A percentile compares a stretch with the other conserved stretches of the same genome.
phyloP scores from a whole-genome alignment of 2,797 vertebrate species.

The Ispidina picta region DNA sequence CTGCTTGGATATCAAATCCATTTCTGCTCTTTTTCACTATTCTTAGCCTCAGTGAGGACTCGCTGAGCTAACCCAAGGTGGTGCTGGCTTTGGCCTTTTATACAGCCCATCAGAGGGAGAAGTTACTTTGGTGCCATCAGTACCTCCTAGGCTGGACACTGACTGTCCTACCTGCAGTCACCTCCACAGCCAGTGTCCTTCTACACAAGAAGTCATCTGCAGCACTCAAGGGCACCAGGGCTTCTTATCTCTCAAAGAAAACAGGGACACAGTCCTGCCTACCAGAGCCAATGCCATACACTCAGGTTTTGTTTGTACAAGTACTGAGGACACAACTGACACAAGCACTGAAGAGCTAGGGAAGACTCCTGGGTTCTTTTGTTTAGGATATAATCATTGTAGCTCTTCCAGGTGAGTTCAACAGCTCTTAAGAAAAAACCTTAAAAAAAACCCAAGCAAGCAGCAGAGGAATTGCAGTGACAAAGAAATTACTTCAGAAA shows the following conservation, averaged over 20 bases:
- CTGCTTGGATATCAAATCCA: not conserved
- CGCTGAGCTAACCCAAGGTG: not conserved
- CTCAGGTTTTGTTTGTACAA: not conserved
- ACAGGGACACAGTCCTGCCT: accelerated
- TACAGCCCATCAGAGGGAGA: not conserved
- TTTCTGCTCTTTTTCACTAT: not conserved
- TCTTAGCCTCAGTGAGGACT: not conserved
- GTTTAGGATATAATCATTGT: not conserved
- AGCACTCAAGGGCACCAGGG: accelerated
- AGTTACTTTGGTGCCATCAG: not conserved
- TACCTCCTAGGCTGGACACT: not conserved
- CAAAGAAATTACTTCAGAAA: not conserved
- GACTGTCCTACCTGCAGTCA: not conserved
- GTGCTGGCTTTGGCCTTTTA: not conserved
- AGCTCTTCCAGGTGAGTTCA: not conserved
- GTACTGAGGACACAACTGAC: accelerated
- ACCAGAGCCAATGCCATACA: accelerated
- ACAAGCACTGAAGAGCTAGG: not conserved
- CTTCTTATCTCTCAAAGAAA: not conserved
- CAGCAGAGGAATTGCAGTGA: not conserved
- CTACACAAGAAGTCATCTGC: no score
- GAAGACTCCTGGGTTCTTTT: not conserved
- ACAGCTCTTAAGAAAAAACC: not conserved
- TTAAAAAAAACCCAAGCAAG: not conserved
- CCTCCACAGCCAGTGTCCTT: not conserved